A percentile compares a stretch with the other conserved stretches of the same genome.
phyloP scores from a whole-genome alignment of 1,140 invertebrate genomes.

The Bicyclus anynana region DNA sequence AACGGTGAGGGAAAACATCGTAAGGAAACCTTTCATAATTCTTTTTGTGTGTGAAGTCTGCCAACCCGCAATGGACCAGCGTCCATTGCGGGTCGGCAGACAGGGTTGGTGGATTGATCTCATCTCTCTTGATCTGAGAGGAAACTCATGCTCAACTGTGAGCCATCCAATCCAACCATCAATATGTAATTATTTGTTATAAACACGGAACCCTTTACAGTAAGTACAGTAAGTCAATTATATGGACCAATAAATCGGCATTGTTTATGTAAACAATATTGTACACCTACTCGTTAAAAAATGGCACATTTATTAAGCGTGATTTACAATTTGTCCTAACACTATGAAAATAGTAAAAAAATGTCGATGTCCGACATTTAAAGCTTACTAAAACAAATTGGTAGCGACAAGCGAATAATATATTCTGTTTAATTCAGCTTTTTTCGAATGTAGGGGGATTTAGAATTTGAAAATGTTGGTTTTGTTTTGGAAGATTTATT shows the following conservation, averaged over 20 bases:
- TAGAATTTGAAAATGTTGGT: not conserved
- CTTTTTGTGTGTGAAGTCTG: no score
- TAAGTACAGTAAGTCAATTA: no score
- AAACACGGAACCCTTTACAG: no score
- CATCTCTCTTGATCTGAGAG: no score
- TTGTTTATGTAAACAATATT: not conserved
- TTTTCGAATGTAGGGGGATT: not conserved
- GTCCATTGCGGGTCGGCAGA: no score
- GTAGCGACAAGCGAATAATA: not conserved
- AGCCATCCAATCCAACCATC: no score
- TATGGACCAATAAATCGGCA: not conserved
- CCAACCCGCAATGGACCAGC: no score
- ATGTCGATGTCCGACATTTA: conserved; percentile 8
- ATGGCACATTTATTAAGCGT: not conserved
- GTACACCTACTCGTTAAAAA: not conserved
- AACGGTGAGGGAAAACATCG: no score
- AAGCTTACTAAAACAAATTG: conserved; percentile 5
- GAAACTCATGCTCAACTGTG: no score
- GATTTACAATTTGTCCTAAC: conserved; percentile 11
- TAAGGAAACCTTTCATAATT: no score
- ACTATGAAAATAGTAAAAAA: not conserved
- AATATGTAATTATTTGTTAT: no score
- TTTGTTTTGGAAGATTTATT: not conserved
- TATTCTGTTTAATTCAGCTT: not conserved
- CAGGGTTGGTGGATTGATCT: no score